These are phyloP conservation scores for Scolopax bukidnonensis DNA, from an alignment of 2,797 vertebrate species.

Conservation along the genomic window DNA sequence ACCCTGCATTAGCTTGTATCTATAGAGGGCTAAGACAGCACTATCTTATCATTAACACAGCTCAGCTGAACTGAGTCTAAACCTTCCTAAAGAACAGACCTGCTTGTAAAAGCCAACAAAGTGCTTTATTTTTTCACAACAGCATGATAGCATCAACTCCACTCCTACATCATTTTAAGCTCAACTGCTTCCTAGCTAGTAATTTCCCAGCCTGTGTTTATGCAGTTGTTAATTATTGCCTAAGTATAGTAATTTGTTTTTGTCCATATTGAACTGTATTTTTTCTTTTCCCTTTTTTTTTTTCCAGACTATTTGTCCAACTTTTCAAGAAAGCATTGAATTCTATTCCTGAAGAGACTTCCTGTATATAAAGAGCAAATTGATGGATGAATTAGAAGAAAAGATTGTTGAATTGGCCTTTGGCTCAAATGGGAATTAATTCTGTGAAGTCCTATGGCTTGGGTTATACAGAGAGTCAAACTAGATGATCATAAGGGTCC, in stretches of 20 bases:
- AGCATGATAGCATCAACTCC: neutral
- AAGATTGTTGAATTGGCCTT: neutral
- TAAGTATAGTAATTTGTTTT: neutral
- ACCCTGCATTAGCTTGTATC: neutral
- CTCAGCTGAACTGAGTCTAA: neutral
- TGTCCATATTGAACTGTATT: neutral
- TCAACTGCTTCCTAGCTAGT: neutral
- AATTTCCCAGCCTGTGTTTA: neutral
- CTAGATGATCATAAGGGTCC: neutral
- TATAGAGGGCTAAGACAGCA: neutral
- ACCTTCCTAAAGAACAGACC: constrained; percentile 24
- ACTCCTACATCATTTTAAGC: neutral
- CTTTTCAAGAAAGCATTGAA: constrained; percentile 60
- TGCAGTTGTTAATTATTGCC: neutral
- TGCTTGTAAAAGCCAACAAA: neutral
- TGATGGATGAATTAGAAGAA: neutral
- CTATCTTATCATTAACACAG: neutral
- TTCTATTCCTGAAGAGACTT: constrained; percentile 30
- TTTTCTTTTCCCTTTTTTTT: neutral
- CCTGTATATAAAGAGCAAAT: neutral
- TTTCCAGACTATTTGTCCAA: constrained; percentile 59
- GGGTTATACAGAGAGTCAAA: neutral
- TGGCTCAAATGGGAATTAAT: neutral
- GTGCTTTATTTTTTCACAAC: neutral
- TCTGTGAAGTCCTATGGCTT: neutral